phyloP scores from a whole-genome alignment of 1,140 invertebrate species.

The Drosophila persimilis region DNA sequence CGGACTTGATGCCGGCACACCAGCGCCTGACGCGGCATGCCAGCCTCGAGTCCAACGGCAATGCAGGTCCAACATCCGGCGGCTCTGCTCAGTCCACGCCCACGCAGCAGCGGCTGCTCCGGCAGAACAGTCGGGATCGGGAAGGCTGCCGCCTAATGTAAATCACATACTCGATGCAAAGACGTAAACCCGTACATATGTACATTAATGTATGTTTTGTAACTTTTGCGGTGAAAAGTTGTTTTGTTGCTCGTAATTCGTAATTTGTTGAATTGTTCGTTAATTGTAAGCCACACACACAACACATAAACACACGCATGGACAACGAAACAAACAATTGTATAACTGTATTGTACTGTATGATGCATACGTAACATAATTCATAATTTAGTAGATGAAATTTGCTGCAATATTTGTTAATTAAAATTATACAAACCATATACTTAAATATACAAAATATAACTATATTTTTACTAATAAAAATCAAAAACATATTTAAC shows the following conservation, averaged over 20 bases:
- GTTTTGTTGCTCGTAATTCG: conserved; percentile 42
- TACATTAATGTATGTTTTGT: conserved; percentile 32
- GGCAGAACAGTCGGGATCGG: conserved; percentile 52
- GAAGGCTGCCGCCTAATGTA: conserved; percentile 66
- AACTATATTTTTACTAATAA: conserved; percentile 77
- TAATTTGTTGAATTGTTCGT: conserved; percentile 59
- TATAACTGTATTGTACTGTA: conserved; percentile 52
- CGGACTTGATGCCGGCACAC: conserved; percentile 40
- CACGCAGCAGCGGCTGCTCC: conserved; percentile 46
- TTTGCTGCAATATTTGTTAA: conserved; percentile 81
- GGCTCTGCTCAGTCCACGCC: conserved; percentile 58
- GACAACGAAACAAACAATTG: conserved; percentile 65
- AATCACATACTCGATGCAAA: conserved; percentile 59
- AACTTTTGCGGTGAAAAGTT: conserved; percentile 29
- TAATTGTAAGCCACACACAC: conserved; percentile 43
- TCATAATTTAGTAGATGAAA: conserved; percentile 77
- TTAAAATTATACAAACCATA: conserved; percentile 75
- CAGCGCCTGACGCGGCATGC: conserved; percentile 68
- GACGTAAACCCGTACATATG: conserved; percentile 45
- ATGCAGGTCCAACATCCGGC: conserved; percentile 18
- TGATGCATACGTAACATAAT: conserved; percentile 58
- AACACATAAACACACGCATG: conserved; percentile 22
- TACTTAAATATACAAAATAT: conserved; percentile 72
- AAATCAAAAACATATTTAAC: conserved; percentile 33
- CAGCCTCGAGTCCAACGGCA: conserved; percentile 64